Conservation (phyloP, 2,888 invertebrate genomes). For the Oscheius sp. region DNA sequence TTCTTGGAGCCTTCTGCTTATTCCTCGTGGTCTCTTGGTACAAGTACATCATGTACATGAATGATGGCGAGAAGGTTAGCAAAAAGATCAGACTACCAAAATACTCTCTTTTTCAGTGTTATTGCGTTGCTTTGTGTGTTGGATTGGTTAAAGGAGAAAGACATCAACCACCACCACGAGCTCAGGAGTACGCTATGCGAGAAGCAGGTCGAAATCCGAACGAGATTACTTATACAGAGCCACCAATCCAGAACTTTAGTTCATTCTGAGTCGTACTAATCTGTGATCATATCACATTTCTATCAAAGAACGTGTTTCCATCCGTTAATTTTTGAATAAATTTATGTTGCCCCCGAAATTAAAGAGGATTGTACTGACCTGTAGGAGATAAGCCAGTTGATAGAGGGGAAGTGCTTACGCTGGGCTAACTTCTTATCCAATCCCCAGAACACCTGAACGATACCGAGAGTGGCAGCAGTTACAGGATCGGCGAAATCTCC, state of each 20-base stretch:
- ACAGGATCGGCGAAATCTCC: slow-evolving; percentile 99
- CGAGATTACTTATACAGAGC: slow-evolving; percentile 56
- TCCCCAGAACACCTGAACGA: slow-evolving; percentile 80
- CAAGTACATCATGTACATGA: slow-evolving; percentile 65
- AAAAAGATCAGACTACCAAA: background rate
- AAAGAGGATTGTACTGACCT: slow-evolving; percentile 4
- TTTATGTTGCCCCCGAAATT: background rate
- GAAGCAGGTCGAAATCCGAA: slow-evolving; percentile 44
- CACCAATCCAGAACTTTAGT: slow-evolving; percentile 60
- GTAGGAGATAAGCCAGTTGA: slow-evolving; percentile 99
- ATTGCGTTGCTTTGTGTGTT: slow-evolving; percentile 33
- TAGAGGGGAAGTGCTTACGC: slow-evolving; percentile 98
- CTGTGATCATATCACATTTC: slow-evolving; percentile 16
- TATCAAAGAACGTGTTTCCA: slow-evolving; percentile 4
- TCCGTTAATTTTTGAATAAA: background rate
- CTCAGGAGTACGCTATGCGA: slow-evolving; percentile 56
- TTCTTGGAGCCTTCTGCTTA: slow-evolving; percentile 54
- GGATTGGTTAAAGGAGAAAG: slow-evolving; percentile 36
- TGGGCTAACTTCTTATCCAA: slow-evolving; percentile 75
- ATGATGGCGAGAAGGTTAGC: slow-evolving; percentile 49
- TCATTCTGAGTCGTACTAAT: slow-evolving; percentile 45
- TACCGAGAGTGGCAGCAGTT: slow-evolving; percentile 95
- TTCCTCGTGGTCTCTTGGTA: slow-evolving; percentile 57
- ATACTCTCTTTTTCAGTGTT: slow-evolving; percentile 30
- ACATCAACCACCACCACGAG: background rate